Base-by-base conservation (phyloP, 2,888 invertebrate species). In the Orthosia gothica region DNA sequence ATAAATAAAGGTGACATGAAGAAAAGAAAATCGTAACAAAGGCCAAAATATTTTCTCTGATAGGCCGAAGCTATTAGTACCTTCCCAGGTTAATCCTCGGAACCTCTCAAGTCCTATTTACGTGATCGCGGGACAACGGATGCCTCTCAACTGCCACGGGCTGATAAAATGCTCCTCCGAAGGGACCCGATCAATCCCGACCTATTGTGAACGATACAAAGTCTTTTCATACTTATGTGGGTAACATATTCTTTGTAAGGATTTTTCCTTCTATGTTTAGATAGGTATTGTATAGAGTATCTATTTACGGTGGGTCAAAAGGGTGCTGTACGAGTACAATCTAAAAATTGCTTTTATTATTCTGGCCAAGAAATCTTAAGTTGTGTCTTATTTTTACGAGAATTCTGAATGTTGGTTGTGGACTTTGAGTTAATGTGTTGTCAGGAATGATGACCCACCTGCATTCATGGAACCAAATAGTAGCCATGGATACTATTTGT, bases 101-200 rank as follows among this genome's bases (percentile, higher is more conserved):
- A 84, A 84, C 86, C 89, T 85, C 87, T 90, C 85, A 86, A 84
- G 77, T 78, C 82, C 82, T 82, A 88, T 87, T 87, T 87, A 86
- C 89, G 84, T 87, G 88, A 87, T 81, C 82, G 81, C 77, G 88
- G 87, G 87, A 90, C 83, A 84, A 82, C 85, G 87, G 88, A 90
- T 88, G 85, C 88, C 89, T 88, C 89, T 88, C 88, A 88, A 89
- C 91, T 90, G 91, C 84, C 79, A 87, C 83, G 87, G 86, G 83
- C 90, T 91, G 92, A 92, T 92, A 92, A 91, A 91, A 90, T 88
- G 89, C 88, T 88, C 89, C 88, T 88, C 89, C 87, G 70, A 88
- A 89, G 87, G 88, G 88, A 89, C 88, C 82, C 89, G 88, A 91
- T 91, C 91, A 89, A 90, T 90, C 90, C 89, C 87, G 76, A 84